Evolutionary conservation across 2,888 invertebrate species (phyloP), one percentile per base, ranked within the genome.

Genomic region (Orthosia gracilis): DNA sequence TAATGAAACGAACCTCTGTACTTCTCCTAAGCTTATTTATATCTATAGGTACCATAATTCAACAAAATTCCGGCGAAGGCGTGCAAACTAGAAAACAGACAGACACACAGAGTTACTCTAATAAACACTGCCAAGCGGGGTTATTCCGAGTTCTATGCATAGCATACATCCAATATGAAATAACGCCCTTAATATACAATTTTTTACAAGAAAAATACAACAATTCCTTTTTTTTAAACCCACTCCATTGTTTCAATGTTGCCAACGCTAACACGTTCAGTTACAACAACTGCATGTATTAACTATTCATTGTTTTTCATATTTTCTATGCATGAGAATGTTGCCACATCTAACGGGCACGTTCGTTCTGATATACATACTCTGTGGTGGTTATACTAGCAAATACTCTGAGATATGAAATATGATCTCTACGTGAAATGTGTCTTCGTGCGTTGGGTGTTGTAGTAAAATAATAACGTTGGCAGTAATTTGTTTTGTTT

Each of bases 261-360:
- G 47, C 55, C 65, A 66, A 47, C 31, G 72, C 59, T 71, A 82
- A 76, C 78, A 74, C 67, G 77, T 73, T 71, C 73, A 68, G 65
- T 73, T 68, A 67, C 45, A 73, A 77, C 69, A 70, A 64, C 80
- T 83, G 85, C 73, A 85, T 73, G 70, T 78, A 75, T 87, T 87
- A 86, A 73, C 40, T 85, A 87, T 85, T 80, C 80, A 87, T 78
- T 76, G 77, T 87, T 81, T 81, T 78, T 79, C 81, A 85, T 87
- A 85, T 85, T 80, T 78, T 85, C 77, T 85, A 85, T 85, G 87
- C 85, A 85, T 85, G 80, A 85, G 76, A 83, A 83, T 65, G 73
- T 76, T 63, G 58, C 77, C 75, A 68, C 59, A 69, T 65, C 58
- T 76, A 59, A 64, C 45, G 47, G n/a, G 61, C 82, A 82, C 82